Evolutionary conservation across 2,797 vertebrate genomes (phyloP).

Genomic region (Hemibagrus guttatus): DNA sequence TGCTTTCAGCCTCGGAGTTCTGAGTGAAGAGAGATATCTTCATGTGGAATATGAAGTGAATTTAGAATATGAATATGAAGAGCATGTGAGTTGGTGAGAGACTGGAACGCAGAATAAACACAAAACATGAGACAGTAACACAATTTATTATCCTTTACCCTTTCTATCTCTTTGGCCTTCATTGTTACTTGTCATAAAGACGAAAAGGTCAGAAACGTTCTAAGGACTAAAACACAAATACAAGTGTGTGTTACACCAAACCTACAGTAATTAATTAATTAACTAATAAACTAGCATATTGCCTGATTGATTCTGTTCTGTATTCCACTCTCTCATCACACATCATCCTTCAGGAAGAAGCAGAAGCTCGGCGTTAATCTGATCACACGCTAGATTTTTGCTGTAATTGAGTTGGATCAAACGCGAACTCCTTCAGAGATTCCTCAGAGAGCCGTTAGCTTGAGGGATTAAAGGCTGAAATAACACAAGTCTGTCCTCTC

Average conservation of each 20-base stretch:
- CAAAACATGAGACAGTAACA: neutral
- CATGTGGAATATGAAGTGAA: neutral
- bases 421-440: neutral
- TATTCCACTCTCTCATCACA: neutral
- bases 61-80: too few relatives aligned
- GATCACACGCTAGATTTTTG: constrained; percentile 28
- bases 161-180: neutral
- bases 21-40: neutral
- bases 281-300: neutral
- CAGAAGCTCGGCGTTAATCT: constrained; percentile 17
- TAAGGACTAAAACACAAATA: too few relatives aligned
- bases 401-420: constrained; percentile 36
- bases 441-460: neutral
- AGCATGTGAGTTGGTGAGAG: neutral
- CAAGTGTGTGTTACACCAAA: neutral
- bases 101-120: neutral
- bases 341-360: constrained; percentile 9
- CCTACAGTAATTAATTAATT: neutral
- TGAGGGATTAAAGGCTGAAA: neutral
- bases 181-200: neutral
- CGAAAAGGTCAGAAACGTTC: neutral
- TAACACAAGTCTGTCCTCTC: neutral
- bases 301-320: neutral
- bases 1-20: neutral
- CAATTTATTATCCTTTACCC: neutral